Base-by-base conservation (phyloP, 2,113 vertebrate genomes). In the Montifringilla adamsi region DNA sequence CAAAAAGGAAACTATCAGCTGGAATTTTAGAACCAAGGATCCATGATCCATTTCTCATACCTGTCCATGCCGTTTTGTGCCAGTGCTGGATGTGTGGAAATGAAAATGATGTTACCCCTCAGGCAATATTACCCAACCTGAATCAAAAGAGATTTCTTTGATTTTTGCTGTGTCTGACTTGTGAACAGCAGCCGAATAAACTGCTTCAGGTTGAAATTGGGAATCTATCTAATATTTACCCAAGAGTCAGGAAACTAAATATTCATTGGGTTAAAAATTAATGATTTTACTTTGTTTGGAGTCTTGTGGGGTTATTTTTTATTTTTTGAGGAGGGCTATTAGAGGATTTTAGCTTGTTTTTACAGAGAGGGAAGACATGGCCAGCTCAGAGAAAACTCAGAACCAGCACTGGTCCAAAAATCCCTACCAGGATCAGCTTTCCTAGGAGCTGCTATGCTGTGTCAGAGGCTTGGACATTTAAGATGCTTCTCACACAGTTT, bases 11-110 rank as follows among this genome's bases (percentile, higher is more conserved):
- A 95, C 58, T 87, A 96, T 96, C 96, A 96, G 93, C 86, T 62
- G 97, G 94, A 97, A 97, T 97, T 96, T 97, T 97, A 97, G 94
- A 97, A 98, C 95, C 96, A 96, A 97, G 97, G 94, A 97, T 95
- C 96, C 95, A 97, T 85, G 81, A 95, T 95, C 89, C 95, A 83
- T 93, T 96, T 97, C 95, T 97, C 96, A 96, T 96, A 94, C 84
- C 94, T 97, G 93, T 96, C 96, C 96, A 95, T 97, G 95, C 97
- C 89, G 27, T 94, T 96, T 96, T 97, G 94, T 97, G 85, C 96
- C 97, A 97, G 96, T 96, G 96, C 97, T 95, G 70, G 96, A 97
- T 95, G 62, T 89, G 87, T 83, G 81, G 67, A 91, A 95, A 85
- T 94, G 87, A 82, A 94, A 92, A 93, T 89, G 22, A 93, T 95